phyloP scores from a whole-genome alignment of 2,797 vertebrate species.

The Echiichthys vipera region DNA sequence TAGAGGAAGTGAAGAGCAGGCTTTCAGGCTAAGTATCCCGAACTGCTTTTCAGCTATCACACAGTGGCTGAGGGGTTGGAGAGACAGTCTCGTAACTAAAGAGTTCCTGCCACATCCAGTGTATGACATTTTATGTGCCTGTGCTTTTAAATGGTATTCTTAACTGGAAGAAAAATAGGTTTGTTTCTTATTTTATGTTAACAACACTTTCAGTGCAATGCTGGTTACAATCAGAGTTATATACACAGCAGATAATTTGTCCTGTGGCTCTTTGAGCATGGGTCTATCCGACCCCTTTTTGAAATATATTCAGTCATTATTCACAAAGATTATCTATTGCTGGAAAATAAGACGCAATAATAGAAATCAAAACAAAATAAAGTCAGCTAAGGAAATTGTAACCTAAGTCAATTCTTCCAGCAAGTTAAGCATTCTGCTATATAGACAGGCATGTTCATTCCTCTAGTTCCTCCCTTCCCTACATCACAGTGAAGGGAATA shows the following conservation, averaged over 20 bases:
- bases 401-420: background rate
- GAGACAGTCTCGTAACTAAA: background rate
- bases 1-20: slow-evolving; percentile 53
- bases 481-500: background rate
- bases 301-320: background rate
- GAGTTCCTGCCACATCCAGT: background rate
- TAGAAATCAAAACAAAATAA: background rate
- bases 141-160: background rate
- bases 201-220: background rate
- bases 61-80: slow-evolving; percentile 29
- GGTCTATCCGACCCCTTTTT: background rate
- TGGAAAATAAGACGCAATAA: background rate
- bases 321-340: background rate
- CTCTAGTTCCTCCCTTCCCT: too few species aligned
- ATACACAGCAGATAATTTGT: background rate
- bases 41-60: slow-evolving; percentile 41
- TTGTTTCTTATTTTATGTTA: background rate
- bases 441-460: background rate
- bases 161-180: background rate
- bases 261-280: background rate
- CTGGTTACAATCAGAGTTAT: background rate
- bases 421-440: background rate
- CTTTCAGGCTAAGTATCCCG: slow-evolving; percentile 31
- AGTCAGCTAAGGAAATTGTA: background rate
- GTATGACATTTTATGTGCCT: background rate